Evolutionary conservation across 1,140 invertebrate genomes (phyloP).

Genomic region (Hypsibius dujardini): DNA sequence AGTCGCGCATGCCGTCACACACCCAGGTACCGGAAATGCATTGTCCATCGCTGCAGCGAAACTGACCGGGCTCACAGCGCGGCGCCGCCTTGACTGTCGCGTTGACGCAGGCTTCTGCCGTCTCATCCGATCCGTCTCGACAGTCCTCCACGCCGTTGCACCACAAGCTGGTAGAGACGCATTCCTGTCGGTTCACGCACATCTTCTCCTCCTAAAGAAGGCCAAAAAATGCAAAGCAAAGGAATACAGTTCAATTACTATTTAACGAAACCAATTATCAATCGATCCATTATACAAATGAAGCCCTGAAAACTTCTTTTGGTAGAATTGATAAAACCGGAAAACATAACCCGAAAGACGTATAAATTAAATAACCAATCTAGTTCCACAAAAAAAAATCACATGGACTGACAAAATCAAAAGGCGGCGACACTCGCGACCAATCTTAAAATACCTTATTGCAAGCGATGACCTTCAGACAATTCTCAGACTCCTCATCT

Average conservation of each 20-base stretch:
- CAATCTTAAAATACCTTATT: neutral
- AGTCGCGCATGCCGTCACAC: slow-evolving; percentile 70
- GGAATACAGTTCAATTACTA: no score
- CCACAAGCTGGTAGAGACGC: slow-evolving; percentile 33
- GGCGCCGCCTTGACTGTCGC: neutral
- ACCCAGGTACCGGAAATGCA: slow-evolving; percentile 76
- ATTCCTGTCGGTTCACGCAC: slow-evolving; percentile 26
- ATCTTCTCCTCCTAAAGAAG: slow-evolving; percentile 26
- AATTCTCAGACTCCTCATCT: slow-evolving; percentile 43
- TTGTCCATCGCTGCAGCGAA: slow-evolving; percentile 56
- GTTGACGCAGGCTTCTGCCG: neutral
- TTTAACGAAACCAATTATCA: no score
- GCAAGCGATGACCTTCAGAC: neutral
- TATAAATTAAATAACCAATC: no score
- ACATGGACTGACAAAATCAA: neutral
- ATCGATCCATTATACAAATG: no score
- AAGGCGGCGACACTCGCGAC: neutral
- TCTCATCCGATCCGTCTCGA: slow-evolving; percentile 30
- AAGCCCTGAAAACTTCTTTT: no score
- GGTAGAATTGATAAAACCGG: no score
- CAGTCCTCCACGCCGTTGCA: slow-evolving; percentile 31
- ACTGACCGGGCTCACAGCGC: slow-evolving; percentile 36
- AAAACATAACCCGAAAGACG: no score
- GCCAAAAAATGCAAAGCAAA: no score
- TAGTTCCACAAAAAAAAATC: neutral